Conservation (phyloP, 1,140 invertebrate genomes). For the Atopsyche davidsoni region DNA sequence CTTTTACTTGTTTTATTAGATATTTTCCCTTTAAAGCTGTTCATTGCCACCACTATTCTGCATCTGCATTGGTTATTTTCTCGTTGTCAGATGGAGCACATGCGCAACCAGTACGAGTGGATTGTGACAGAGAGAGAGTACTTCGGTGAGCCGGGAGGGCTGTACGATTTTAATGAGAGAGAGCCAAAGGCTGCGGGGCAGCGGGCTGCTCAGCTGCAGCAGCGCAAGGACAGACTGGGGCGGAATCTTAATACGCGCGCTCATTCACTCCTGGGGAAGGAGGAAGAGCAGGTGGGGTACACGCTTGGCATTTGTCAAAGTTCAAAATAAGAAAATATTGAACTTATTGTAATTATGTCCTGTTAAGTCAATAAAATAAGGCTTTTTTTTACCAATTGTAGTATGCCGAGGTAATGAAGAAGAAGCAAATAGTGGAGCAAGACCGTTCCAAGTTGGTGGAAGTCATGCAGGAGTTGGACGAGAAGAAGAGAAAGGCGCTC, state of each 20-base stretch:
- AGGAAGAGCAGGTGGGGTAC: conserved; percentile 71
- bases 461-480: conserved; percentile 82
- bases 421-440: conserved; percentile 77
- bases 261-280: conserved; percentile 77
- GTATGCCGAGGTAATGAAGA: conserved; percentile 43
- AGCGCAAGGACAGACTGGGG: conserved; percentile 66
- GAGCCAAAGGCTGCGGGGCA: conserved; percentile 56
- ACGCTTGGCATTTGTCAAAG: too few relatives aligned
- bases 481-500: conserved; percentile 80
- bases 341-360: too few relatives aligned
- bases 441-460: conserved; percentile 78
- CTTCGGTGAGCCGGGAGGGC: conserved; percentile 65
- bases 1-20: too few relatives aligned
- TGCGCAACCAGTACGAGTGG: conserved; percentile 61
- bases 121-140: conserved; percentile 71
- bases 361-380: too few relatives aligned
- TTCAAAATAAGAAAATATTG: too few relatives aligned
- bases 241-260: conserved; percentile 63
- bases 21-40: too few relatives aligned
- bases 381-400: too few relatives aligned
- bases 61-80: too few relatives aligned
- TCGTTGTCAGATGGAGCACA: conserved; percentile 36
- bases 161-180: conserved; percentile 52
- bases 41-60: too few relatives aligned
- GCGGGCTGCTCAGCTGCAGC: conserved; percentile 56